Evolutionary conservation across 2,113 vertebrate species (phyloP), one percentile per base, ranked within the genome.

Genomic region (Anoura caudifer): DNA sequence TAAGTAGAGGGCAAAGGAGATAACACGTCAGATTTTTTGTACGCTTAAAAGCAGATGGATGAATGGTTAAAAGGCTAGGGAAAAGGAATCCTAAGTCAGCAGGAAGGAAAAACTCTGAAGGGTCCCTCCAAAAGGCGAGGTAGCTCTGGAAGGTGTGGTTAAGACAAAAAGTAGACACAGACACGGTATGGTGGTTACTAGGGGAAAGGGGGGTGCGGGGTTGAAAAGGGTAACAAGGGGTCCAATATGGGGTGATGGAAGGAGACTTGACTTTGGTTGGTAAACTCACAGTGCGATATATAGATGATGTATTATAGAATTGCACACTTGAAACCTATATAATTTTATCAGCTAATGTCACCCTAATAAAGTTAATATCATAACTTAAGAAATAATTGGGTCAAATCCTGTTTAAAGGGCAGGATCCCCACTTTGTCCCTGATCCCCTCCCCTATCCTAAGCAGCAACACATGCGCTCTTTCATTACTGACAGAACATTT

Each of bases 401-500:
- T 79, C 4, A 33, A 72, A 90, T 91, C 31, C 9, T 82, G 4
- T 43, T 85, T 24, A 36, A 45, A n/a, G 93, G 36, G 15, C 22
- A 85, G 20, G 17, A 33, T 45, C 3, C 2, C 9, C 26, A 2
- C 41, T 50, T 7, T 9, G 28, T 82, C 11, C 33, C 11, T 4
- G 33, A 28, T 36, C 19, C 4, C 2, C 59, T 75, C 16, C 11
- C 45, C 12, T 31, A 70, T 10, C 72, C 33, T 76, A 24, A 59
- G 5, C 15, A 6, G 8, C 45, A 47, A 82, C 33, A 56, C 22
- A n/a, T 3, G 5, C 47, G 16, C 1, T 15, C 50, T 73, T 69
- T 83, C 13, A 15, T 95, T 90, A 87, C 5, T 69, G 43, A 87
- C 10, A 56, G 20, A 72, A n/a, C 33, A 47, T 28, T 80, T 90